Percentiles rank a stretch among this genome's conserved stretches.
phyloP scores from a whole-genome alignment of 1,140 invertebrate genomes.

The Stegodyphus dumicola region DNA sequence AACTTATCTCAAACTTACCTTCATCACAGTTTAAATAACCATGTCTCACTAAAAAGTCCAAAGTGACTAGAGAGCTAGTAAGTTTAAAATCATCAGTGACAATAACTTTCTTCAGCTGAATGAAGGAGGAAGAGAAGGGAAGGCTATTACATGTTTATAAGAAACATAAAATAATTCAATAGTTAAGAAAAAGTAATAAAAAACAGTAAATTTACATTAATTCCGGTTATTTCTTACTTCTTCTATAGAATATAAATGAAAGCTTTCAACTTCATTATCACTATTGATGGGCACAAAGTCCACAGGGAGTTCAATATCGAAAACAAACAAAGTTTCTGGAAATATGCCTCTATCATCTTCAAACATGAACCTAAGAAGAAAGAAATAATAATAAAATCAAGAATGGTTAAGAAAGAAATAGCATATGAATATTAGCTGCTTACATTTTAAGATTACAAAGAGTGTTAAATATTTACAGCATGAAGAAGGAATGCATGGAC shows the following conservation, averaged over 20 bases:
- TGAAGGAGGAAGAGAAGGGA: slow-evolving; percentile 59
- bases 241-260: slow-evolving; percentile 84
- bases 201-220: too few species aligned
- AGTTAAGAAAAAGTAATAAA: too few species aligned
- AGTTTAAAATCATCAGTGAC: slow-evolving; percentile 89
- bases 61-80: slow-evolving; percentile 87
- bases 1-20: slow-evolving; percentile 24
- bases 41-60: slow-evolving; percentile 92
- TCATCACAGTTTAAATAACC: slow-evolving; percentile 85
- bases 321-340: slow-evolving; percentile 95
- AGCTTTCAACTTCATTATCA: slow-evolving; percentile 92
- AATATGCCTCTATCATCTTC: slow-evolving; percentile 92
- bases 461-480: too few species aligned
- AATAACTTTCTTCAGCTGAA: slow-evolving; percentile 78
- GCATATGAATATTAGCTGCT: too few species aligned
- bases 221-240: slow-evolving; percentile 66
- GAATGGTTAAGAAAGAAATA: too few species aligned
- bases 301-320: slow-evolving; percentile 88
- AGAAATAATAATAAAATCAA: neutral
- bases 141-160: too few species aligned
- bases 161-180: too few species aligned
- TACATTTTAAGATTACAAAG: too few species aligned
- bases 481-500: too few species aligned
- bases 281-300: slow-evolving; percentile 90
- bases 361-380: slow-evolving; percentile 80